Percentiles rank a stretch among this genome's conserved stretches.
Conservation (phyloP, 2,888 invertebrate species). For the Kryphioiulus occultus region DNA sequence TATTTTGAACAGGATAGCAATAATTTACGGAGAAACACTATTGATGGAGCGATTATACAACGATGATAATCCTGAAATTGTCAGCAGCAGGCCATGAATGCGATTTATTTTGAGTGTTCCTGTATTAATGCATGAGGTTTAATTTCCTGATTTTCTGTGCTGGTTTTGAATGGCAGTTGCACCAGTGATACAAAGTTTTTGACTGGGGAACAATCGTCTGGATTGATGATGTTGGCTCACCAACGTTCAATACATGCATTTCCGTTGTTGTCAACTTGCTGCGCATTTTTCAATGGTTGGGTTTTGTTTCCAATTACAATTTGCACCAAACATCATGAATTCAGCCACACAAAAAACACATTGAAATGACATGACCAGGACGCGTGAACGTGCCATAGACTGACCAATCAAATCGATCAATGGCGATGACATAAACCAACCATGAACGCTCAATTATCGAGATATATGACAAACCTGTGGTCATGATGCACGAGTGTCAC, state of each 20-base stretch:
- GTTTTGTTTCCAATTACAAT: background rate
- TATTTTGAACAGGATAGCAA: background rate
- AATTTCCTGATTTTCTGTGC: conserved; percentile 11
- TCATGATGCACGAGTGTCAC: background rate
- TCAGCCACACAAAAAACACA: background rate
- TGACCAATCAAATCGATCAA: background rate
- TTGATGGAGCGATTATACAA: background rate
- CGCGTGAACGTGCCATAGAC: background rate
- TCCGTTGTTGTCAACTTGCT: conserved; percentile 11
- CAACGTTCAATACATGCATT: background rate
- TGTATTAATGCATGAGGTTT: background rate
- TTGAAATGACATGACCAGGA: background rate
- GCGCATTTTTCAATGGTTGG: background rate
- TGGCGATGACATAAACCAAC: background rate
- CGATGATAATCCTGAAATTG: background rate
- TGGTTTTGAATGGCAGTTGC: conserved; percentile 4
- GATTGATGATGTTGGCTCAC: conserved; percentile 18
- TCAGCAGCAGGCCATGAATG: background rate
- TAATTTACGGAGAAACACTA: background rate
- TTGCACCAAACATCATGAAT: conserved; percentile 17
- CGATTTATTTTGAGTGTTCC: background rate
- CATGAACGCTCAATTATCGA: background rate
- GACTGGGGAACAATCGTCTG: background rate
- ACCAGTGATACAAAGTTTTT: conserved; percentile 24
- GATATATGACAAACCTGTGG: background rate